Percentiles rank a stretch among this genome's conserved stretches.
Conservation (phyloP, 2,888 invertebrate genomes). For the Gisinianus flammeolus region DNA sequence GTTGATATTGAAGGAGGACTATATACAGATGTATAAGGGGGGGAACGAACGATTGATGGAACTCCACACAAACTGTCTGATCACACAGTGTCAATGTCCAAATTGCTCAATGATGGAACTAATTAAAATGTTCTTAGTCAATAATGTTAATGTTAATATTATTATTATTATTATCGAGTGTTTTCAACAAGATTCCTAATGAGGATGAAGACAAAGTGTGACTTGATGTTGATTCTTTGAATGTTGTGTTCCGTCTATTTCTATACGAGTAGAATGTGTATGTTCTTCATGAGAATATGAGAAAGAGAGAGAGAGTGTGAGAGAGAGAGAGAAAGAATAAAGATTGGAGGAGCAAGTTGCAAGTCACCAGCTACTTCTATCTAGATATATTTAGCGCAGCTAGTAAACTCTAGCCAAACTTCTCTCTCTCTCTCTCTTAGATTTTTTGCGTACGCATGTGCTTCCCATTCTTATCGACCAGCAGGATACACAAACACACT, state of each 20-base stretch:
- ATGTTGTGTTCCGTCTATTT: background rate
- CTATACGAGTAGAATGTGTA: background rate
- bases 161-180: no score
- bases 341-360: background rate
- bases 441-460: constrained; percentile 34
- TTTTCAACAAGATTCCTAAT: no score
- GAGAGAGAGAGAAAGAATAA: background rate
- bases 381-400: constrained; percentile 21
- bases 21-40: no score
- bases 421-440: constrained; percentile 8
- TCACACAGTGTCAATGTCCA: no score
- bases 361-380: background rate
- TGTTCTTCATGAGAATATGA: background rate
- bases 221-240: background rate
- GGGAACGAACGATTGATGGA: no score
- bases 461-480: constrained; percentile 32
- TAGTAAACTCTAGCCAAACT: constrained; percentile 19
- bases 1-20: no score
- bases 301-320: background rate
- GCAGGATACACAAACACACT: background rate
- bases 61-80: no score
- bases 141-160: no score
- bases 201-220: background rate
- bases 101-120: no score
- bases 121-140: no score